Evolutionary conservation across 2,797 vertebrate genomes (phyloP), one percentile per base, ranked within the genome.

Genomic region (Cyprinella venusta): DNA sequence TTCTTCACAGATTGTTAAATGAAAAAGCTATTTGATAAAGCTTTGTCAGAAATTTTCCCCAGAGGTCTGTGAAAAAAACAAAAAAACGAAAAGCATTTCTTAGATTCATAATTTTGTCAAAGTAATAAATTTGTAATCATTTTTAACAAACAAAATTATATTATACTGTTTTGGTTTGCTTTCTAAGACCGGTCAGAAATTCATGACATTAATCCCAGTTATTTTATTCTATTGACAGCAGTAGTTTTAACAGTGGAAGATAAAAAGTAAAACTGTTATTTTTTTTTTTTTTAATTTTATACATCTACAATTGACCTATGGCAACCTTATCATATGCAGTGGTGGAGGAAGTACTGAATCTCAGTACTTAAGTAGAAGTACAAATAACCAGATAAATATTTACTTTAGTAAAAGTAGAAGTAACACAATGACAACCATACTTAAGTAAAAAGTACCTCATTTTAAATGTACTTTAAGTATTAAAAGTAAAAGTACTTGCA

Each of bases 1-100:
- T 54, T 26, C 50, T 40, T 48, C 10, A 67, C 38, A 65, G 9
- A 82, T 33, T 76, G 63, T 68, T 68, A 56, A 33, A 79, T n/a
- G 16, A n/a, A 79, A 48, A 64, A 77, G 33, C 2, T 4, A 45
- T 64, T 63, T 6, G 75, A 64, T 48, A 61, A 59, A 59, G 36
- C 36, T 38, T 24, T 59, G 59, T 7, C 59, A 61, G 10, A 61
- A 13, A 26, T 77, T 64, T 77, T 6, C 16, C 38, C 56, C 56
- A 40, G 10, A 38, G 50, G 33, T 54, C 48, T 7, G 8, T 5
- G 0, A 19, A 19, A 50, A 3, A 12, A 5, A 12, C 2, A 21
- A 6, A 13, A 59, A 12, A 13, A 26, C 13, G 18, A 70, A 70
- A 70, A 18, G 42, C 15, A 18, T 33, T 72, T 50, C 26, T 30